Percentiles rank a stretch among this genome's conserved stretches.
These are phyloP conservation scores for Thereva nobilitata DNA, from an alignment of 2,888 invertebrate genomes.

Conservation along the genomic window DNA sequence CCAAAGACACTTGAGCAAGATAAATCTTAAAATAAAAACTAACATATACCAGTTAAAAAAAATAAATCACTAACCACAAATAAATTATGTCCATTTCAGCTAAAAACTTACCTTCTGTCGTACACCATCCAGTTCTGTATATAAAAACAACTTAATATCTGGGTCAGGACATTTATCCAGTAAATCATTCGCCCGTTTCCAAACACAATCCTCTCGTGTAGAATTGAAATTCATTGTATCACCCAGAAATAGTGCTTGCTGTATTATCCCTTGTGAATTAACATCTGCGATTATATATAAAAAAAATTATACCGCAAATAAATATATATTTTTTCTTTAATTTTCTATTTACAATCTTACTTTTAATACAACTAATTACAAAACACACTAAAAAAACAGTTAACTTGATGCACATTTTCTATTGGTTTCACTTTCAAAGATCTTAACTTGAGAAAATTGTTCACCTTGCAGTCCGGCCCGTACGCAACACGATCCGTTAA, in stretches of 20 bases:
- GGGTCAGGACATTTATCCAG: constrained; percentile 72
- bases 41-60: no score
- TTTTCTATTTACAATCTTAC: constrained; percentile 22
- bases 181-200: constrained; percentile 67
- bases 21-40: no score
- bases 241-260: constrained; percentile 65
- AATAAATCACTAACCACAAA: neutral
- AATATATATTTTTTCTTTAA: no score
- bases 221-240: constrained; percentile 64
- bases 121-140: constrained; percentile 62
- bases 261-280: constrained; percentile 45
- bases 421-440: constrained; percentile 22
- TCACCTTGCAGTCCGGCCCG: neutral
- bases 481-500: constrained; percentile 13
- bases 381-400: constrained; percentile 16
- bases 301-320: no score
- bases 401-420: constrained; percentile 24
- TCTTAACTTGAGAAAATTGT: constrained; percentile 12
- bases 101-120: constrained; percentile 57
- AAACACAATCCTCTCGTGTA: constrained; percentile 69
- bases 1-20: no score
- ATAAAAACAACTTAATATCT: constrained; percentile 68
- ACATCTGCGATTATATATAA: constrained; percentile 25
- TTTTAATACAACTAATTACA: constrained; percentile 28
- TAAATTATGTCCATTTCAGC: neutral